Evolutionary conservation across 2,797 vertebrate genomes (phyloP), one percentile per base, ranked within the genome.

Genomic region (Xenentodon cancila): DNA sequence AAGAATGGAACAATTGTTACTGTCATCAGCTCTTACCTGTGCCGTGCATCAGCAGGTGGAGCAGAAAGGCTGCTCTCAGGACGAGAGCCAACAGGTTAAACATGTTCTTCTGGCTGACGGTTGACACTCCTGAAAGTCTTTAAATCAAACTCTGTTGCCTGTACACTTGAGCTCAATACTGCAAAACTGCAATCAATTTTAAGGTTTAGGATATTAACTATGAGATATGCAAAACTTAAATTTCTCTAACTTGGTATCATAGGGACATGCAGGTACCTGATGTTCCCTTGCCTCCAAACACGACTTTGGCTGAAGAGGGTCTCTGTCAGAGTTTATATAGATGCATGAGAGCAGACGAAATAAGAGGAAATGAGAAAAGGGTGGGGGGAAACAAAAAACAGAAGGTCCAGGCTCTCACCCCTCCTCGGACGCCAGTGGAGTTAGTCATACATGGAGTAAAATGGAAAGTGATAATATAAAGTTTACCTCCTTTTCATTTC

Each of bases 241-340:
- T 59, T 20, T 46, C 21, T 59, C 19, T 34, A 15, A 22, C 44
- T 58, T 43, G 40, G 50, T 25, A 9, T 40, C 49, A 70, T 45
- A 7, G 16, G 42, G 22, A 34, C 22, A 51, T 5, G 32, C 2
- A 37, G 47, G 73, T 63, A 71, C 44, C 47, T 66, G 65, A 16
- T 68, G 68, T 16, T 42, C 50, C n/a, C 52, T 67, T 8, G 27
- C 25, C 48, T n/a, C 44, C 16, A 25, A 11, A 46, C 15, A n/a
- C 32, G 18, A 40, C 18, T 64, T 4, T 61, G 54, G 50, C 4
- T 48, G 51, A 54, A 54, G 58, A 21, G 40, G 51, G 68, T 65
- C 58, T 52, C 51, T 59, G 19, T 72, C 69, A 70, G 75, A 72
- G 59, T 42, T 81, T 92, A 88, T 94, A 92, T 92, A 91, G 84